Base-by-base conservation (phyloP, 2,888 invertebrate species). In the Napeogenes inachia region DNA sequence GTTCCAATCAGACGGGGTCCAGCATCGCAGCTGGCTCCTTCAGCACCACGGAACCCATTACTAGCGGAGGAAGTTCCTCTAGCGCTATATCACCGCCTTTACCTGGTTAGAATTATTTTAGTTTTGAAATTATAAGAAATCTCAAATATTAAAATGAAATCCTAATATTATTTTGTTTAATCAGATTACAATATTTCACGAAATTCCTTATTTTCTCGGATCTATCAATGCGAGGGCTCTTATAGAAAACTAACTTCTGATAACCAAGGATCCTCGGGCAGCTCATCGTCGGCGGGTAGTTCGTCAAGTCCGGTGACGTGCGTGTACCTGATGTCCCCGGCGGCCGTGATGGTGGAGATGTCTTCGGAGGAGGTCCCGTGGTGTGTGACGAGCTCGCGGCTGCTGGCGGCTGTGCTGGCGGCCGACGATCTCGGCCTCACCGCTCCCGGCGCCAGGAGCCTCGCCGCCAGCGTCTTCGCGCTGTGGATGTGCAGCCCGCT, bases 401-500 rank as follows among this genome's bases (percentile, higher is more conserved):
- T 90, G 66, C 75, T 90, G 0, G 84, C 80, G 56, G 89, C 88
- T 0, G 79, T 88, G 5, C 71, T 90, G 46, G 83, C 83, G 0
- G 82, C 89, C 6, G 93, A 94, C 65, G 96, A 97, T 79, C 88
- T 98, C 73, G 95, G 95, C 13, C 91, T 98, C 68, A 94, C 93
- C 21, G 92, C 93, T 75, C 90, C 93, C 2, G 94, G 95, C 65
- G 93, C 95, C 53, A 93, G 94, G 73, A 92, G 94, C 71, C 80
- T 94, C 63, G 96, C 96, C n/a, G 93, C 94, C 60, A 95, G 95
- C 79, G 93, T 97, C 6, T 98, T 99, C 79, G 95, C 97, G 0
- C 86, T 99, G 68, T 99, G 99, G 99, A 95, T 99, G 93, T 95
- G 95, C 71, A 98, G 98, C 73, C 95, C 97, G 2, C 92, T 97